Evolutionary conservation across 2,113 vertebrate genomes (phyloP).

Genomic region (Toxotes chatareus): DNA sequence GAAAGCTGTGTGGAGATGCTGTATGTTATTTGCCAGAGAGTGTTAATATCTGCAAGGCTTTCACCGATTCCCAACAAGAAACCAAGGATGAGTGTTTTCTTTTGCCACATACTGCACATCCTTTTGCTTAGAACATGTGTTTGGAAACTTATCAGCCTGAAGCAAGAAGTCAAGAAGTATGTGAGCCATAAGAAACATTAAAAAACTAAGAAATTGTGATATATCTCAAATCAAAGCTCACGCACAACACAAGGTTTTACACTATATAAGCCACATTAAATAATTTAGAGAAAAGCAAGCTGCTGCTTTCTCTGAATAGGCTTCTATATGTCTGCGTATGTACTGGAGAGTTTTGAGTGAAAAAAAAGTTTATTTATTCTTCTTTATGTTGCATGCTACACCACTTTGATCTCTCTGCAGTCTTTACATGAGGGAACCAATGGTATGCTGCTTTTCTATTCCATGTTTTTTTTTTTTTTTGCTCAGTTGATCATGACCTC

Average conservation of each 20-base stretch:
- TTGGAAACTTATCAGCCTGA: neutral
- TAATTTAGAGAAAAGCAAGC: constrained; percentile 33
- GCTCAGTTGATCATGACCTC: constrained; percentile 8
- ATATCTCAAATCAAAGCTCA: neutral
- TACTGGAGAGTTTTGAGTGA: neutral
- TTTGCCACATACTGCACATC: neutral
- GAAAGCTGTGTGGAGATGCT: neutral
- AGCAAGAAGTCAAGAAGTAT: neutral
- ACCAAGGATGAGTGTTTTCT: constrained; percentile 18
- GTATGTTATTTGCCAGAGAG: neutral
- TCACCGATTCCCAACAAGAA: neutral
- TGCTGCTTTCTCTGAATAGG: constrained; percentile 1
- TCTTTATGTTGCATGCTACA: no score
- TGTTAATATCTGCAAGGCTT: neutral
- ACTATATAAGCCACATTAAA: constrained; percentile 20
- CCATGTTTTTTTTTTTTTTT: neutral
- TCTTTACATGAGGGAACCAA: neutral
- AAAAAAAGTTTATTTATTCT: no score
- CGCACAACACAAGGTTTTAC: constrained; percentile 19
- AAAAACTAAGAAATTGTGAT: neutral
- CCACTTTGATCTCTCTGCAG: neutral
- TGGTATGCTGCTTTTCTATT: neutral
- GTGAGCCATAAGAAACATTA: neutral
- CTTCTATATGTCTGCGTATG: constrained; percentile 19
- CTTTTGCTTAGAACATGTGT: neutral